A percentile compares a stretch with the other conserved stretches of the same genome.
Evolutionary conservation across 1,140 invertebrate species (phyloP).

Genomic region (Heliconius melpomene): DNA sequence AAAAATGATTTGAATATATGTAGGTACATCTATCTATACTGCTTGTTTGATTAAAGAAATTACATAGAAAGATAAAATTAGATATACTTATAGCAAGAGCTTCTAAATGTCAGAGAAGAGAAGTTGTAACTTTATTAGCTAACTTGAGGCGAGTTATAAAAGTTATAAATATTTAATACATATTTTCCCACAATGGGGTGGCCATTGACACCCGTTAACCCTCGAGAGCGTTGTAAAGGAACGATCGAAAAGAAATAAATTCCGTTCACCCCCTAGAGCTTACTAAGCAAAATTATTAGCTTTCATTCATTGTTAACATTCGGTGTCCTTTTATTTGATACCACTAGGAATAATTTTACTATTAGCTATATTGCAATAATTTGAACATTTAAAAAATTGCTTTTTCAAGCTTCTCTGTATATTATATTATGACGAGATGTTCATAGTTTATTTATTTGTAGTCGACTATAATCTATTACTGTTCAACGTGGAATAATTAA

Average conservation of each 20-base stretch:
- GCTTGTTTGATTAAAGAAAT: neutral
- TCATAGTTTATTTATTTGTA: neutral
- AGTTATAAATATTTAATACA: constrained; percentile 79
- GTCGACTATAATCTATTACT: neutral
- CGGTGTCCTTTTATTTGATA: constrained; percentile 40
- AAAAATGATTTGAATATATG: no score
- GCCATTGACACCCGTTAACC: constrained; percentile 73
- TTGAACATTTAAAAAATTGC: constrained; percentile 13
- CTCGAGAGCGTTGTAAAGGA: constrained; percentile 70
- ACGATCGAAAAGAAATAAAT: constrained; percentile 75
- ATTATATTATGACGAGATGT: neutral
- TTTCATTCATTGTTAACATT: constrained; percentile 62
- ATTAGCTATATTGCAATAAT: constrained; percentile 34
- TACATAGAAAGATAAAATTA: neutral
- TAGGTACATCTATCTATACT: no score
- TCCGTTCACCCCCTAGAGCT: constrained; percentile 57
- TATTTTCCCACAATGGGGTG: constrained; percentile 78
- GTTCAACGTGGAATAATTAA: neutral
- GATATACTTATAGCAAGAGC: neutral
- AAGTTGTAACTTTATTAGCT: constrained; percentile 34
- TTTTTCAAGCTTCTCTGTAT: neutral
- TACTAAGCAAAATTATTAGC: constrained; percentile 72
- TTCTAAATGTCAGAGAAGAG: neutral
- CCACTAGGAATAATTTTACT: constrained; percentile 42
- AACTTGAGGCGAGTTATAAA: constrained; percentile 37